Evolutionary conservation across 2,888 invertebrate genomes (phyloP).

Genomic region (Tholera decimalis): DNA sequence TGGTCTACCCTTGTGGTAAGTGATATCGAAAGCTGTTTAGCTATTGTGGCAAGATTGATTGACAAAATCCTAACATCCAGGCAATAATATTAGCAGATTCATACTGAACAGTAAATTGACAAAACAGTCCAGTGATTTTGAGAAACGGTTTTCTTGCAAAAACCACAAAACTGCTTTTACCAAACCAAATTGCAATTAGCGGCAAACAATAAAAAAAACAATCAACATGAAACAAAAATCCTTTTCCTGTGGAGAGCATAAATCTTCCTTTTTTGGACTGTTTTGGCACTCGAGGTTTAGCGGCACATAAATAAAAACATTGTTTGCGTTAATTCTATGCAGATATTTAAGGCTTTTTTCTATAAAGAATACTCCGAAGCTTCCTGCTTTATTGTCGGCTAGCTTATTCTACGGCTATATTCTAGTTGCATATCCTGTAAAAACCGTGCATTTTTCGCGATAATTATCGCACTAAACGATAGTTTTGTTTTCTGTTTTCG

Average conservation of each 20-base stretch:
- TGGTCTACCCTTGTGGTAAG: background rate
- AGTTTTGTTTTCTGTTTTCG: too few relatives aligned
- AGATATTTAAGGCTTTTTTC: conserved; percentile 33
- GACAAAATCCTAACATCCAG: background rate
- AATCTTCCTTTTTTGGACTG: conserved; percentile 78
- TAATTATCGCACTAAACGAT: too few relatives aligned
- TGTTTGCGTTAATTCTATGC: conserved; percentile 65
- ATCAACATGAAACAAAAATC: conserved; percentile 75
- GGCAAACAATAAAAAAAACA: conserved; percentile 70
- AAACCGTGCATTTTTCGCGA: too few relatives aligned
- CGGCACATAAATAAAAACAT: conserved; percentile 76
- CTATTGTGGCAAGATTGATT: too few relatives aligned
- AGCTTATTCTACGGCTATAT: too few relatives aligned
- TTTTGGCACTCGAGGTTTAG: conserved; percentile 76
- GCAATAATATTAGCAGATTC: background rate
- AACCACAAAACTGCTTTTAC: conserved; percentile 37
- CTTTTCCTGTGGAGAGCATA: conserved; percentile 77
- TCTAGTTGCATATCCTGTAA: too few relatives aligned
- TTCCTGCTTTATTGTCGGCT: background rate
- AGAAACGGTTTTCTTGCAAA: conserved; percentile 21
- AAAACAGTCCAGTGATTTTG: background rate
- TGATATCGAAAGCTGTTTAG: background rate
- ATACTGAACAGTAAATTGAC: background rate
- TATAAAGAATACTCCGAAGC: background rate
- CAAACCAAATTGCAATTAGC: conserved; percentile 75